Percentiles rank a stretch among this genome's conserved stretches.
Evolutionary conservation across 1,140 invertebrate genomes (phyloP).

Genomic region (Drosophila littoralis): DNA sequence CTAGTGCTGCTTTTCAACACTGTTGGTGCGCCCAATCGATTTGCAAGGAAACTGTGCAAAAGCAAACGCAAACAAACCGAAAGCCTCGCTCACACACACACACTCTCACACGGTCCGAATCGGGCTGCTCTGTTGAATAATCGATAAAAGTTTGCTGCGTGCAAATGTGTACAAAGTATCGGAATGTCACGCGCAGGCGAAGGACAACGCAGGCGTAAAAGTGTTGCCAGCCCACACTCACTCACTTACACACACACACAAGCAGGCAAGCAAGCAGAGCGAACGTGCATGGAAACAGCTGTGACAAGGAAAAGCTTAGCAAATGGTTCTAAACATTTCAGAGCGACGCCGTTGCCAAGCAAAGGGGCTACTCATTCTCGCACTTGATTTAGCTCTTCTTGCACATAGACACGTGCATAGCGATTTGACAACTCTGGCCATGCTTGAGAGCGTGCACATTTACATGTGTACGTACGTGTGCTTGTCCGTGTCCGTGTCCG

Average conservation of each 20-base stretch:
- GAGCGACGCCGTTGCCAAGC: slow-evolving; percentile 59
- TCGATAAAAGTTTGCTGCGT: slow-evolving; percentile 68
- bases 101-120: not conserved
- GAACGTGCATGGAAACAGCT: slow-evolving; percentile 53
- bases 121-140: slow-evolving; percentile 50
- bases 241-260: slow-evolving; percentile 6
- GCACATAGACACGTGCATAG: slow-evolving; percentile 51
- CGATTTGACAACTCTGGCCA: slow-evolving; percentile 60
- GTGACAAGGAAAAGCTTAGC: slow-evolving; percentile 30
- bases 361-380: slow-evolving; percentile 6
- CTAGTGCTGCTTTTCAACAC: slow-evolving; percentile 56
- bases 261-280: not conserved
- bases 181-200: slow-evolving; percentile 79
- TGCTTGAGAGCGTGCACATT: not conserved
- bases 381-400: not conserved
- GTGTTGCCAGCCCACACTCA: slow-evolving; percentile 60
- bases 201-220: slow-evolving; percentile 71
- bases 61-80: slow-evolving; percentile 11
- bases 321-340: slow-evolving; percentile 22
- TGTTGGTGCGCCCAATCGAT: slow-evolving; percentile 37
- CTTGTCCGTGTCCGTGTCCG: not conserved
- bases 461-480: slow-evolving; percentile 10
- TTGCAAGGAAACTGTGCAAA: slow-evolving; percentile 28
- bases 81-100: slow-evolving; percentile 22
- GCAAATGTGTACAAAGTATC: slow-evolving; percentile 74